Base-by-base conservation (phyloP, 2,113 vertebrate species). In the Trogon surrucura region DNA sequence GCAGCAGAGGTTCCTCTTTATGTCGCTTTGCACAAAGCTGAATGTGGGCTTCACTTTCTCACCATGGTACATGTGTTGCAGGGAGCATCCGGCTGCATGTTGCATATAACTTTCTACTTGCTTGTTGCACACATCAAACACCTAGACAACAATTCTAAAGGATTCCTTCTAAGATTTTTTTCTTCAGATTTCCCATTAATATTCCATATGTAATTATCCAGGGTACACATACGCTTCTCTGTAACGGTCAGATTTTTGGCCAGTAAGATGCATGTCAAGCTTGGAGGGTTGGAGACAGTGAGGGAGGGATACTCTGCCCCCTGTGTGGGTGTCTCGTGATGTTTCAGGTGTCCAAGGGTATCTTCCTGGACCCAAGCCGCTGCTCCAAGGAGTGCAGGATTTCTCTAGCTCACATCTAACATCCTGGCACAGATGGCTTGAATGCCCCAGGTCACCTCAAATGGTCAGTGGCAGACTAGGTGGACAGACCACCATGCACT, bases 21-120 rank as follows among this genome's bases (percentile, higher is more conserved):
- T 53, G 7, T 78, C 2, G 1, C 48, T 18, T 38, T 67, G 27
- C 23, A 57, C 66, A 54, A 48, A 67, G 29, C 25, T 2, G 1
- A 85, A 85, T 13, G 27, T 41, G 60, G 54, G 22, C 26, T 67
- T 64, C 21, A 20, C 16, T n/a, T 80, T 81, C 27, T 47, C 10
- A 4, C 44, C 27, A 13, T 5, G 16, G 41, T 1, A 3, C 10
- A 62, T 15, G 18, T 0, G 1, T 47, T 22, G 19, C 38, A 64
- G 16, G 25, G 23, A 72, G 4, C 19, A 62, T 36, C 19, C 45
- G n/a, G 7, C 23, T 81, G 30, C 10, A 16, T 1, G 60, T 41
- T 30, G 32, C 13, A 41, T 21, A 4, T 10, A 12, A 30, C 25
- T 84, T 87, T 29, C 51, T 69, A 7, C 7, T 41, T 41, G 32